Percentiles rank a stretch among this genome's conserved stretches.
phyloP scores from a whole-genome alignment of 1,140 invertebrate species.

The Ips nitidus region DNA sequence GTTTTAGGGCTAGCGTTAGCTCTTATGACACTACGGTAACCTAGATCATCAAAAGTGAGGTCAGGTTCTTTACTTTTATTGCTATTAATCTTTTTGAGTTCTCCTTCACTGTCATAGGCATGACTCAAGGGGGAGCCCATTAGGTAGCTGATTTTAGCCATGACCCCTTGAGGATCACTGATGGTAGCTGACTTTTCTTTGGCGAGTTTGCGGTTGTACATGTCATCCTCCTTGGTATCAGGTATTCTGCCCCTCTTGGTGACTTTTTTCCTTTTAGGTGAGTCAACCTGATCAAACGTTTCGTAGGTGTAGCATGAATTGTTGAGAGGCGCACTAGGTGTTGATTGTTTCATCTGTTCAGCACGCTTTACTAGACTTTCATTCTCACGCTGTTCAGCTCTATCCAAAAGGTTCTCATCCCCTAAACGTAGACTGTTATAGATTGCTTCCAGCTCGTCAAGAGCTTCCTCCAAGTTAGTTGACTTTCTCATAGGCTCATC shows the following conservation, averaged over 20 bases:
- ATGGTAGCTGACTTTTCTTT: constrained; percentile 57
- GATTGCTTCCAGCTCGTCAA: constrained; percentile 86
- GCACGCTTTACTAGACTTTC: constrained; percentile 52
- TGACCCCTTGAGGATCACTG: constrained; percentile 58
- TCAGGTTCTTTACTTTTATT: constrained; percentile 78
- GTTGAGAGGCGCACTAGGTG: constrained; percentile 33
- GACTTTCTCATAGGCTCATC: constrained; percentile 54
- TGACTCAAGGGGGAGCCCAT: constrained; percentile 66
- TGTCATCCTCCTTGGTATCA: constrained; percentile 73
- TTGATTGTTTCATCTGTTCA: constrained; percentile 30
- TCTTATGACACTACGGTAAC: constrained; percentile 76
- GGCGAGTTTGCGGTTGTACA: constrained; percentile 74
- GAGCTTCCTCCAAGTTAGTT: constrained; percentile 80
- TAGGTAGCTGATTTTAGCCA: constrained; percentile 71
- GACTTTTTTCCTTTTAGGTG: constrained; percentile 18
- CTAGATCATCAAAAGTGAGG: constrained; percentile 79
- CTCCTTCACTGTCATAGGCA: constrained; percentile 45
- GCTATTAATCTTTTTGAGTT: constrained; percentile 54
- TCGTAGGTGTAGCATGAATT: too few relatives aligned
- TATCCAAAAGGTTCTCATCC: constrained; percentile 78
- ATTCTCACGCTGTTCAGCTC: constrained; percentile 73
- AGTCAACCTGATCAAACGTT: constrained; percentile 6
- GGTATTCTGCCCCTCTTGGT: constrained; percentile 53
- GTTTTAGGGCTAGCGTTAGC: constrained; percentile 72
- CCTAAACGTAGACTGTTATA: constrained; percentile 80